These are phyloP conservation scores for Hemiscyllium ocellatum DNA, from an alignment of 2,113 vertebrate species.

Conservation along the genomic window DNA sequence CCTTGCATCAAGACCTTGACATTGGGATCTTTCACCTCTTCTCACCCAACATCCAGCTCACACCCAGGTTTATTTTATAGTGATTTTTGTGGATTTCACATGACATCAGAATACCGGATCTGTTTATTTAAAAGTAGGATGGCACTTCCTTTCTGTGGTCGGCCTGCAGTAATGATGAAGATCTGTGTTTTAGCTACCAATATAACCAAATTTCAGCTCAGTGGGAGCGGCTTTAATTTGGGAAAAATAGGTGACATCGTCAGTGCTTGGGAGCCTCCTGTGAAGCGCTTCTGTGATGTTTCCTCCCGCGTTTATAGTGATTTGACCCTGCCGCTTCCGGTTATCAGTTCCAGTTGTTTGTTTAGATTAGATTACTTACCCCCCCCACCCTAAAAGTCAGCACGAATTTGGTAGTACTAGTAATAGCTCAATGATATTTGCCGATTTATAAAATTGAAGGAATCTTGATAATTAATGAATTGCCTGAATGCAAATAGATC, in stretches of 20 bases:
- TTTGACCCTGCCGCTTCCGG: no score
- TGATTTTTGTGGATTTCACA: background rate
- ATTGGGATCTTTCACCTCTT: no score
- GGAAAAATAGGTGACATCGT: no score
- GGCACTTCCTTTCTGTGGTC: background rate
- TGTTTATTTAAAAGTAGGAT: background rate
- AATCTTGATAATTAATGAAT: background rate
- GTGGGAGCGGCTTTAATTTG: background rate
- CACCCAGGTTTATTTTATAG: background rate
- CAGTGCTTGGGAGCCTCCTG: no score
- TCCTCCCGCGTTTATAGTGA: no score
- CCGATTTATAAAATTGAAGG: background rate
- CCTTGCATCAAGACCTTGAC: no score
- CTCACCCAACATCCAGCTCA: background rate
- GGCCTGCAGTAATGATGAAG: background rate
- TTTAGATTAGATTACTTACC: no score
- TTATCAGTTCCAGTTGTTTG: no score
- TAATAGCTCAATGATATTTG: background rate
- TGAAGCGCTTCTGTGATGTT: no score
- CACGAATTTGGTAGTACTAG: background rate
- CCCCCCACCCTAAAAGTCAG: background rate
- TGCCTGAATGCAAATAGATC: background rate
- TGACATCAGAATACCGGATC: background rate
- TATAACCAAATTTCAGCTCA: background rate
- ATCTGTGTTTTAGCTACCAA: background rate